Base-by-base conservation (phyloP, 2,113 vertebrate genomes). In the Sterrhoptilus dennistouni region DNA sequence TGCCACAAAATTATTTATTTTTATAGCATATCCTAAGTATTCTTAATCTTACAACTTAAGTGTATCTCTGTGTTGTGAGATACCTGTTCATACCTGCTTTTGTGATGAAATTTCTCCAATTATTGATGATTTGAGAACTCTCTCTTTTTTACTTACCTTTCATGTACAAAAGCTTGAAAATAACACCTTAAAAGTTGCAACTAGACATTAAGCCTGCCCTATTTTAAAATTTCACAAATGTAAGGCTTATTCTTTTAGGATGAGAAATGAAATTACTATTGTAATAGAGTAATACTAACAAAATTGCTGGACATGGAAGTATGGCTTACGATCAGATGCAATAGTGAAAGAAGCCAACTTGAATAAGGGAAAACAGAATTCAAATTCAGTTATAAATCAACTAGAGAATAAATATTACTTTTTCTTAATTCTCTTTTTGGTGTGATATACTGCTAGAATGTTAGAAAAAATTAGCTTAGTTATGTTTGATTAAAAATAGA, bases 21-120 rank as follows among this genome's bases (percentile, higher is more conserved):
- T 53, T 71, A 10, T 52, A 61, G 14, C 25, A 52, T 36, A 72
- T 40, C 20, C 14, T 28, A 75, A 8, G 13, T 75, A 57, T 53
- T 91, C 31, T 45, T 92, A 71, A 75, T 60, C 35, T 60, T 56
- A 64, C 42, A 78, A 20, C 7, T 68, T 15, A 21, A 47, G 8
- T 27, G 14, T 60, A 29, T 85, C 18, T 74, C 5, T 10, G 9
- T 56, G 38, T 78, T 0, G 0, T 23, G 56, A 82, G n/a, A n/a
- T n/a, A n/a, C n/a, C n/a, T n/a, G 82, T 87, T 89, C 20, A 40
- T 22, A 36, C 3, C 17, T 72, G 28, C 12, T 91, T 31, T 68
- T 89, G 31, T 59, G 42, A 75, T 64, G 19, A 87, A 40, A 4
- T 49, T 85, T 89, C 53, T 90, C 22, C 56, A 68, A 33, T 61